Percentiles rank a stretch among this genome's conserved stretches.
Evolutionary conservation across 1,140 invertebrate species (phyloP).

Genomic region (Drosophila tsacasi): DNA sequence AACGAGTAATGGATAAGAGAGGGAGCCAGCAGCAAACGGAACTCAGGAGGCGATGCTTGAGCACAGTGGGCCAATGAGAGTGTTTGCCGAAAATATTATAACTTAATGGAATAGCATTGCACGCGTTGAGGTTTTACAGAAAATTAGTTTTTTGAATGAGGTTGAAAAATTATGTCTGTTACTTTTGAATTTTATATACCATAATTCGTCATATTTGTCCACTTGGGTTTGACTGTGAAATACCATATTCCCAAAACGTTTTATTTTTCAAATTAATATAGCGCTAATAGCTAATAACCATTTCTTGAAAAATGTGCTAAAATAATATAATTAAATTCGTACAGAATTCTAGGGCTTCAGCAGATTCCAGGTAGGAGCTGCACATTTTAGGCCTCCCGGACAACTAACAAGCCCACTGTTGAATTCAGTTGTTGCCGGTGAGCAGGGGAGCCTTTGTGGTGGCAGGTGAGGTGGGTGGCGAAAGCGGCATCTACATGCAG

Average conservation of each 20-base stretch:
- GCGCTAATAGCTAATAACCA: no score
- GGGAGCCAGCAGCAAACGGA: slow-evolving; percentile 9
- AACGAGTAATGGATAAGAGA: slow-evolving; percentile 12
- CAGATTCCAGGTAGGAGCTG: background rate
- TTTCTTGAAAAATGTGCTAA: background rate
- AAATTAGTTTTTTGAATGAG: background rate
- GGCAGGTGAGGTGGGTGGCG: slow-evolving; percentile 1
- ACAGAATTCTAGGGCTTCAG: background rate
- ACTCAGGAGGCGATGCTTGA: background rate
- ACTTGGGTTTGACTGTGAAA: no score
- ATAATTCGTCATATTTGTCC: no score
- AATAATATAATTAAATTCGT: background rate
- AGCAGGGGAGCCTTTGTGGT: slow-evolving; percentile 7
- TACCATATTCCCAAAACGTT: no score
- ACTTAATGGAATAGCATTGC: no score
- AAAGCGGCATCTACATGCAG: no score
- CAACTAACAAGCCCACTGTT: background rate
- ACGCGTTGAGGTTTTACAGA: no score
- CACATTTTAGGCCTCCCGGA: background rate
- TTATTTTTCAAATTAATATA: no score
- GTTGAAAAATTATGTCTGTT: no score
- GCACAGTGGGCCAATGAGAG: background rate
- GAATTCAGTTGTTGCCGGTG: slow-evolving; percentile 3
- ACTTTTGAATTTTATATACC: no score
- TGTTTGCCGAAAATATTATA: background rate